phyloP scores from a whole-genome alignment of 2,113 vertebrate species.

The Gobio gobio region DNA sequence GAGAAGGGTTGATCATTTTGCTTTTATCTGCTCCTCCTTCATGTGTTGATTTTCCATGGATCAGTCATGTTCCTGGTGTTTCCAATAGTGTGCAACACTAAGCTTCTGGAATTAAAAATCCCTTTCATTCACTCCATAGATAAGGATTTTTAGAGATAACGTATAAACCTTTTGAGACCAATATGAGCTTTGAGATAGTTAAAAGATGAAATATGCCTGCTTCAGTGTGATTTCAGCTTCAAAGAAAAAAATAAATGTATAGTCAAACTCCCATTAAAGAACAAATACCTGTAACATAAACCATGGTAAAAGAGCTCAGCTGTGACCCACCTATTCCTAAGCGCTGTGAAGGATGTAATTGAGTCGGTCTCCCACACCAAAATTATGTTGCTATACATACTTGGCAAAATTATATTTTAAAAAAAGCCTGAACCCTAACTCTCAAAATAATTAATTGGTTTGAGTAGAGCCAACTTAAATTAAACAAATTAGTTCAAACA shows the following conservation, averaged over 20 bases:
- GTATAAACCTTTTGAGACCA: neutral
- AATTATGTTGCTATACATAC: no score
- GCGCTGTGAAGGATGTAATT: neutral
- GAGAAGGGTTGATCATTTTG: constrained; percentile 45
- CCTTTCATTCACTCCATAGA: constrained; percentile 5
- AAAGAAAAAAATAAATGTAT: neutral
- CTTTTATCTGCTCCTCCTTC: constrained; percentile 48
- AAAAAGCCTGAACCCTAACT: no score
- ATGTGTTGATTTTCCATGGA: constrained; percentile 38
- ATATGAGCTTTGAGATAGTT: neutral
- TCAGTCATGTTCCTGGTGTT: constrained; percentile 12
- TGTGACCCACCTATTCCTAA: no score
- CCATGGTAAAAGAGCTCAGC: no score
- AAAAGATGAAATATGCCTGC: neutral
- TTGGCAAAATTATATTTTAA: no score
- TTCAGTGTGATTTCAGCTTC: constrained; percentile 1
- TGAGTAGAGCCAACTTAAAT: no score
- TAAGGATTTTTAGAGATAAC: constrained; percentile 14
- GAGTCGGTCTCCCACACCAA: neutral
- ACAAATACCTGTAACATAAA: no score
- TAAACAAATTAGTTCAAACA: no score
- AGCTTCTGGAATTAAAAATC: constrained; percentile 5
- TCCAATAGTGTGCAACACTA: constrained; percentile 1
- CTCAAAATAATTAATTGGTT: no score
- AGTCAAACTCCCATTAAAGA: neutral